Evolutionary conservation across 2,797 vertebrate species (phyloP).

Genomic region (Hippocampus kuda): DNA sequence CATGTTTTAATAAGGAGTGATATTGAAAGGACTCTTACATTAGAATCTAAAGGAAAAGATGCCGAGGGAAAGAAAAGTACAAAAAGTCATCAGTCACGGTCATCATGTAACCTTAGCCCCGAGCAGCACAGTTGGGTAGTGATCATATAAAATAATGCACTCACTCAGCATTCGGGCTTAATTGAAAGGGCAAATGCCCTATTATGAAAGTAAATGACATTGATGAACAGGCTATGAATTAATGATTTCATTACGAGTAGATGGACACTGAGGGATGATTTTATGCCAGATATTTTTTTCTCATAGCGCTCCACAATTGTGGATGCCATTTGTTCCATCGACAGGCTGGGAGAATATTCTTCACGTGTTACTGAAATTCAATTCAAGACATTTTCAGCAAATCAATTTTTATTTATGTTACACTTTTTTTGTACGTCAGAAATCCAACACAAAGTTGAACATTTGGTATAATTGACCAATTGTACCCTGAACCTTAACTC

Average conservation of each 20-base stretch:
- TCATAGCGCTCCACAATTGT: not conserved
- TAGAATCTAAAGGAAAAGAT: slow-evolving; percentile 36
- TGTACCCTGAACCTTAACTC: too few species aligned
- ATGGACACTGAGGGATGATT: slow-evolving; percentile 26
- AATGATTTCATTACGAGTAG: slow-evolving; percentile 35
- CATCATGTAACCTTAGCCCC: slow-evolving; percentile 29
- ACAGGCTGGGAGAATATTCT: slow-evolving; percentile 11
- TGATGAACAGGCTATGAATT: slow-evolving; percentile 45
- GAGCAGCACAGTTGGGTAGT: slow-evolving; percentile 31
- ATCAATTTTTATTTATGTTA: not conserved
- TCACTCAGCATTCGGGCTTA: slow-evolving; percentile 43
- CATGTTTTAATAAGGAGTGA: slow-evolving; percentile 50
- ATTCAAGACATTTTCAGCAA: not conserved
- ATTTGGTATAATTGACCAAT: too few species aligned
- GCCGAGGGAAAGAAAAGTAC: slow-evolving; percentile 34
- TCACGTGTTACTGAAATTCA: not conserved
- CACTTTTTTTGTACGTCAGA: not conserved
- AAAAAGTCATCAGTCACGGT: slow-evolving; percentile 45
- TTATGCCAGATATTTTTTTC: slow-evolving; percentile 18
- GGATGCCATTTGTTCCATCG: slow-evolving; percentile 32
- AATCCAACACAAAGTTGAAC: too few species aligned
- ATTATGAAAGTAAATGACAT: slow-evolving; percentile 45
- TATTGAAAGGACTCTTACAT: slow-evolving; percentile 32
- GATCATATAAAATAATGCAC: slow-evolving; percentile 28
- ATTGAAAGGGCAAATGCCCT: slow-evolving; percentile 55